These are phyloP conservation scores for Brachionus paranguensis DNA, from an alignment of 1,140 invertebrate species.

Conservation along the genomic window DNA sequence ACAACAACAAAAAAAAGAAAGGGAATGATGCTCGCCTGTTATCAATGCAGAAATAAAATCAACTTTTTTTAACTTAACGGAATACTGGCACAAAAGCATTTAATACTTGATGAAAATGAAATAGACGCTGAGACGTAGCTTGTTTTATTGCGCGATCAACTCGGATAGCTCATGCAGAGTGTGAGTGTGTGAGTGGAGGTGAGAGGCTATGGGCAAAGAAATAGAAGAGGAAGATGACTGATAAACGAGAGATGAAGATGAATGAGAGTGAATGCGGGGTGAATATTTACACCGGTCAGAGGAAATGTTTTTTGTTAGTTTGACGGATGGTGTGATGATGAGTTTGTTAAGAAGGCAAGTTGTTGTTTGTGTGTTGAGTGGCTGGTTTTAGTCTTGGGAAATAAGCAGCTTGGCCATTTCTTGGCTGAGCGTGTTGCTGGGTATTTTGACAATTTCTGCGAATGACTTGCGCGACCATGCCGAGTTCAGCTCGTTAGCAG, in stretches of 20 bases:
- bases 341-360: neutral
- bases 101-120: neutral
- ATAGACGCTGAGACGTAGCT: neutral
- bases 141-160: neutral
- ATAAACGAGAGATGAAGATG: neutral
- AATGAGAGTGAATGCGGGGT: neutral
- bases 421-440: neutral
- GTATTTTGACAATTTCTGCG: conserved; percentile 20
- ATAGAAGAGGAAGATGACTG: neutral
- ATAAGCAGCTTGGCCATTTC: neutral
- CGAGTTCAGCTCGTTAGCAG: neutral
- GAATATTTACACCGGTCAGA: neutral
- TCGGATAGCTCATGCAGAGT: neutral
- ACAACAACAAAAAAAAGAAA: no score
- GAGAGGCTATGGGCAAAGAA: neutral
- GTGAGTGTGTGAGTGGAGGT: no score
- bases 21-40: neutral
- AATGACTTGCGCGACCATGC: neutral
- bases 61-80: neutral
- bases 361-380: neutral
- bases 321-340: neutral
- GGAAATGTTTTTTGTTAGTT: neutral
- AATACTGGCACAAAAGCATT: neutral
- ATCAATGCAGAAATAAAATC: neutral
- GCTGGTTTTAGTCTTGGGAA: neutral